phyloP scores from a whole-genome alignment of 2,113 vertebrate genomes.

The Aix galericulata region DNA sequence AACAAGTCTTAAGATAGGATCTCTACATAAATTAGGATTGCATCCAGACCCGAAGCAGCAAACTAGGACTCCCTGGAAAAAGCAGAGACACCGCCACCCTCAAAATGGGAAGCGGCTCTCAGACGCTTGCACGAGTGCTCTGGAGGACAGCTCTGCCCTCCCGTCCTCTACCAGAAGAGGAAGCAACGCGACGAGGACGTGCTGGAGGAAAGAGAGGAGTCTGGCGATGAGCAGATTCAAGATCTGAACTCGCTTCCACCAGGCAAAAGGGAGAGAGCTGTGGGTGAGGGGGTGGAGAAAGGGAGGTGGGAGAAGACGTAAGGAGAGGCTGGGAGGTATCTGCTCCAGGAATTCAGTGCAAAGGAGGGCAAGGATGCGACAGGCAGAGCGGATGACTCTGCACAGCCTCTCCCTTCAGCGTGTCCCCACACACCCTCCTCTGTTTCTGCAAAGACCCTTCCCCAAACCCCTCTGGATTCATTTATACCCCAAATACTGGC shows the following conservation, averaged over 20 bases:
- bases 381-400: neutral
- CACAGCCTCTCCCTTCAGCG: neutral
- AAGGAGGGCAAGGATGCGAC: neutral
- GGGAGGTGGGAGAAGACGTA: neutral
- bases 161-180: neutral
- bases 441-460: neutral
- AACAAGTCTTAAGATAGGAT: constrained; percentile 7
- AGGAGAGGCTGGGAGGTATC: neutral
- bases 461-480: neutral
- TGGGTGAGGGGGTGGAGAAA: neutral
- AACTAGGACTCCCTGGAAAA: neutral
- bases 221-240: neutral
- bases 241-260: neutral
- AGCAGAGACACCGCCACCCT: neutral
- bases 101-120: neutral
- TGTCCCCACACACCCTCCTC: neutral
- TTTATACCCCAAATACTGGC: neutral
- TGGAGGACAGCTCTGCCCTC: neutral
- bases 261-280: neutral
- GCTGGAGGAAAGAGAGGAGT: neutral
- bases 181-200: neutral
- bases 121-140: neutral
- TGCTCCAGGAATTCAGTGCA: neutral
- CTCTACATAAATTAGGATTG: constrained; percentile 22
- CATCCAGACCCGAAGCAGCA: neutral